phyloP scores from a whole-genome alignment of 2,113 vertebrate genomes.

The Microcebus griseorufus region DNA sequence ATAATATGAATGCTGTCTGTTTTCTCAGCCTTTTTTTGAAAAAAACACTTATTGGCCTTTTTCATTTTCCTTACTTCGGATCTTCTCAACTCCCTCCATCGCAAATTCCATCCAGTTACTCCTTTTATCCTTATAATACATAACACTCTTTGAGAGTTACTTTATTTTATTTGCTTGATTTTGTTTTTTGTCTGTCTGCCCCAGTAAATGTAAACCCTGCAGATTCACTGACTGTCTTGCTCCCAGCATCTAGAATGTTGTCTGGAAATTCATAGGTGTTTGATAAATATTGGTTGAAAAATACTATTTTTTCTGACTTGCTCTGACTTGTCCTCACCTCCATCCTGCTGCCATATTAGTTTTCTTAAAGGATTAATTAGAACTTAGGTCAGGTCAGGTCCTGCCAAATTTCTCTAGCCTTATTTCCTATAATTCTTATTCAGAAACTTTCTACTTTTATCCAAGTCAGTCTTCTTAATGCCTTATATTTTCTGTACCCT shows the following conservation, averaged over 20 bases:
- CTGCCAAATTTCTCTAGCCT: neutral
- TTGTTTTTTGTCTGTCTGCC: neutral
- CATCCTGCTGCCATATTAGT: neutral
- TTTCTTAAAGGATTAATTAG: neutral
- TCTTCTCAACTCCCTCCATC: neutral
- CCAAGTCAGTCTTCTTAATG: neutral
- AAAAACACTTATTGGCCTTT: neutral
- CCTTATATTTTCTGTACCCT: constrained; percentile 17
- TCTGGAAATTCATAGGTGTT: neutral
- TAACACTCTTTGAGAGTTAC: neutral
- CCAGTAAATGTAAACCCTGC: neutral
- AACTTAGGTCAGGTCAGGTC: neutral
- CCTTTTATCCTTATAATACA: neutral
- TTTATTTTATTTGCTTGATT: constrained; percentile 6
- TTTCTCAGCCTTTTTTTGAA: neutral
- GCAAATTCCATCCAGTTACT: neutral
- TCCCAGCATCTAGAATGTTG: constrained; percentile 16
- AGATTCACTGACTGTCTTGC: neutral
- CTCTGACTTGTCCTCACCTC: neutral
- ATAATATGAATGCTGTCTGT: neutral
- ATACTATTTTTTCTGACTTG: neutral
- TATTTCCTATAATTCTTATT: neutral
- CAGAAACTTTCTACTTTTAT: constrained; percentile 27
- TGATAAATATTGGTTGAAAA: neutral
- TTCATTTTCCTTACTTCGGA: neutral